Percentiles rank a stretch among this genome's conserved stretches.
phyloP scores from a whole-genome alignment of 1,140 invertebrate genomes.

The Lordiphosa collinella region DNA sequence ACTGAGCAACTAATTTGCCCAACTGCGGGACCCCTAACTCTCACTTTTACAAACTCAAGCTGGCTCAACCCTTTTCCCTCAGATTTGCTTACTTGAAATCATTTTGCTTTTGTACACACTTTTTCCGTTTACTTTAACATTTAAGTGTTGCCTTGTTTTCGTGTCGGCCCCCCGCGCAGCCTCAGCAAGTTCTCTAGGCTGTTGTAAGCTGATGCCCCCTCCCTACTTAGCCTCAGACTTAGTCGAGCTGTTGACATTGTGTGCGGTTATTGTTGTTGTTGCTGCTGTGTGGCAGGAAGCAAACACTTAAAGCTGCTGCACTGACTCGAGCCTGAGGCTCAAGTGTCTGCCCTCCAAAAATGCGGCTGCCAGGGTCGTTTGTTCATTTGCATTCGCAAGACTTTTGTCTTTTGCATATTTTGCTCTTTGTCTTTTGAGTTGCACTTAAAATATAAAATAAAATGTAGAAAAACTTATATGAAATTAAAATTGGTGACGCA shows the following conservation, averaged over 20 bases:
- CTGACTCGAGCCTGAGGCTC: slow-evolving; percentile 25
- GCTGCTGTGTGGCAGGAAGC: slow-evolving; percentile 62
- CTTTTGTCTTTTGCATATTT: slow-evolving; percentile 45
- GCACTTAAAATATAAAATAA: slow-evolving; percentile 38
- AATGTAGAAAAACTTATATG: slow-evolving; percentile 27
- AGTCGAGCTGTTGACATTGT: slow-evolving; percentile 63
- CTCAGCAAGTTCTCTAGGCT: slow-evolving; percentile 11
- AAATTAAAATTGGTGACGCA: slow-evolving; percentile 60
- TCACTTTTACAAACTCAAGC: too few species aligned
- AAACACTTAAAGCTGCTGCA: slow-evolving; percentile 58
- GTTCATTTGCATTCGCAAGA: slow-evolving; percentile 67
- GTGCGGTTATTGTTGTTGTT: slow-evolving; percentile 36
- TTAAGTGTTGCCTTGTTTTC: slow-evolving; percentile 74
- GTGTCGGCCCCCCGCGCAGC: neutral
- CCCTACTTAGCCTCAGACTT: slow-evolving; percentile 47
- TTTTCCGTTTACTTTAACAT: slow-evolving; percentile 68
- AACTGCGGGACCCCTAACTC: too few species aligned
- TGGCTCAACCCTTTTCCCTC: too few species aligned
- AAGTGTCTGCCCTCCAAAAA: slow-evolving; percentile 46
- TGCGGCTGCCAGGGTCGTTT: slow-evolving; percentile 66
- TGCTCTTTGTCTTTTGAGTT: slow-evolving; percentile 14
- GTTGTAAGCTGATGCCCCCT: slow-evolving; percentile 27
- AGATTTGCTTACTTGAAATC: slow-evolving; percentile 25
- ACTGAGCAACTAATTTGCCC: too few species aligned
- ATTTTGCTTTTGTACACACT: slow-evolving; percentile 19